Conservation (phyloP, 2,888 invertebrate species). For the Amblyteles armatorius region DNA sequence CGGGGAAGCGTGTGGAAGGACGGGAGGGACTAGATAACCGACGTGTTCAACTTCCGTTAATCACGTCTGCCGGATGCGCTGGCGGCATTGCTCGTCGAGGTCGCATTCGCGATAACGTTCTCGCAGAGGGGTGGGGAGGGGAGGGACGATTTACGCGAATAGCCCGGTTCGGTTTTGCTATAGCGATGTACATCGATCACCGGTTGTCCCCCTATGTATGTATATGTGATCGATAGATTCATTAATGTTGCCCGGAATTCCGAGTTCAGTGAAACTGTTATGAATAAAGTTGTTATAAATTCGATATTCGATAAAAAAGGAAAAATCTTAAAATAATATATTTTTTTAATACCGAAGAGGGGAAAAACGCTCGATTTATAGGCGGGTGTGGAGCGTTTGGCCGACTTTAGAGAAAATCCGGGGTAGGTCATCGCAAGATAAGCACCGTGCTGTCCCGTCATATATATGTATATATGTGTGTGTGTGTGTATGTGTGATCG, state of each 20-base stretch:
- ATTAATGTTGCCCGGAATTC: no score
- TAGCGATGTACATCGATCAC: constrained; percentile 46
- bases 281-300: no score
- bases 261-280: no score
- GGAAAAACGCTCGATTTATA: background rate
- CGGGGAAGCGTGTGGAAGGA: constrained; percentile 11
- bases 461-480: no score
- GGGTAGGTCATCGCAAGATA: background rate
- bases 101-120: constrained; percentile 53
- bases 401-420: background rate
- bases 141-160: constrained; percentile 1
- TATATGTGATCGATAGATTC: no score
- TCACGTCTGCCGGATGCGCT: constrained; percentile 32
- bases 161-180: constrained; percentile 4
- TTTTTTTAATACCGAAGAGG: background rate
- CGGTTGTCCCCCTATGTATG: constrained; percentile 19
- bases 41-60: constrained; percentile 50
- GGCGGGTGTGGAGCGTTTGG: background rate
- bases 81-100: constrained; percentile 22
- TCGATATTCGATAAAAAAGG: no score
- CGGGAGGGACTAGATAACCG: constrained; percentile 47
- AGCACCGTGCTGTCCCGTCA: background rate
- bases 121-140: constrained; percentile 2
- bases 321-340: background rate
- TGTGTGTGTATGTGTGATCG: no score